phyloP scores from a whole-genome alignment of 2,113 vertebrate species.

The Madoqua kirkii region DNA sequence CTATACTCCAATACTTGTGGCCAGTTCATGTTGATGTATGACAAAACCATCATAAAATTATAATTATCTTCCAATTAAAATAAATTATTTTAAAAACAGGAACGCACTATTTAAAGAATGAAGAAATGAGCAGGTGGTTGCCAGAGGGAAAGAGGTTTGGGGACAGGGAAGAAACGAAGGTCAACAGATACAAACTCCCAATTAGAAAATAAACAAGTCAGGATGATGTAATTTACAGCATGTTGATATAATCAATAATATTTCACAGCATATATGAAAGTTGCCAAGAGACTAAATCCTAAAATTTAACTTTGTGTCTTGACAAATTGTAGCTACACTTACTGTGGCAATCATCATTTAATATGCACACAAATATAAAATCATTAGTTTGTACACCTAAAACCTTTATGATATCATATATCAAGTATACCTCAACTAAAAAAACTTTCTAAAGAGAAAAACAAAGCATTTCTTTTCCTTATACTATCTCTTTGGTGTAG shows the following conservation, averaged over 20 bases:
- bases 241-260: background rate
- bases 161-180: background rate
- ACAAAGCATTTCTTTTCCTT: background rate
- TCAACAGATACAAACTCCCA: background rate
- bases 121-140: background rate
- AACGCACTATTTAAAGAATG: background rate
- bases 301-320: background rate
- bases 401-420: background rate
- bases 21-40: background rate
- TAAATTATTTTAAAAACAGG: background rate
- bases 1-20: background rate
- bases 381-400: background rate
- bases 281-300: background rate
- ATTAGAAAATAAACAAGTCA: background rate
- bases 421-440: background rate
- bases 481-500: background rate
- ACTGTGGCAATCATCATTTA: background rate
- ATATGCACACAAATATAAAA: background rate
- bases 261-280: background rate
- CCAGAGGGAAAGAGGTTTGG: background rate
- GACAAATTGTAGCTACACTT: background rate
- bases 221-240: background rate
- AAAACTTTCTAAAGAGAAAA: background rate
- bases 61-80: background rate
- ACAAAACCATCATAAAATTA: background rate